Evolutionary conservation across 2,888 invertebrate species (phyloP).

Genomic region (Andrena hattorfiana): DNA sequence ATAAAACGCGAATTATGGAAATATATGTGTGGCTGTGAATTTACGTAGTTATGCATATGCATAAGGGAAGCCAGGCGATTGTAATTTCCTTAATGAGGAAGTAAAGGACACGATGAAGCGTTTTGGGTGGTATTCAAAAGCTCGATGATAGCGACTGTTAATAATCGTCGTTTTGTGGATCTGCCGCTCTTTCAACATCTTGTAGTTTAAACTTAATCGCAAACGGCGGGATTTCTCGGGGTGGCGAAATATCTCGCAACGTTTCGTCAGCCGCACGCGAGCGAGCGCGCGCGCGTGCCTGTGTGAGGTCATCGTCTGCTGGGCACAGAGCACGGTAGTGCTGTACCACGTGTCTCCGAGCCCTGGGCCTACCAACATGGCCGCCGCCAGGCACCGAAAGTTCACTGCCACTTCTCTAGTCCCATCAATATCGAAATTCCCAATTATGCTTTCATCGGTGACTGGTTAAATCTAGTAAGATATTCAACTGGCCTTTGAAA

Average conservation of each 20-base stretch:
- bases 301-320: constrained; percentile 60
- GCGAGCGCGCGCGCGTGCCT: constrained; percentile 19
- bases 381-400: neutral
- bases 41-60: no score
- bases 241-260: constrained; percentile 60
- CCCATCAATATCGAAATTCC: neutral
- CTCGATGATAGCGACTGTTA: neutral
- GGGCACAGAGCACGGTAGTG: constrained; percentile 32
- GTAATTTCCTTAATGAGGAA: no score
- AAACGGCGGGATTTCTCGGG: constrained; percentile 28
- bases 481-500: neutral
- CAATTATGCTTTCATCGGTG: neutral
- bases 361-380: constrained; percentile 15
- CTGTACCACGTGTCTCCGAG: constrained; percentile 22
- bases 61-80: no score
- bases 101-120: no score
- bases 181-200: constrained; percentile 8
- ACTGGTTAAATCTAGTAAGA: constrained; percentile 12
- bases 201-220: constrained; percentile 29
- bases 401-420: neutral
- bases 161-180: neutral
- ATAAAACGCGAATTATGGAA: neutral
- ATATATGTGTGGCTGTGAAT: no score
- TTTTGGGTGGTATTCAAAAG: no score
- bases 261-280: constrained; percentile 60